phyloP scores from a whole-genome alignment of 2,797 vertebrate genomes.

The Coregonus sp. region DNA sequence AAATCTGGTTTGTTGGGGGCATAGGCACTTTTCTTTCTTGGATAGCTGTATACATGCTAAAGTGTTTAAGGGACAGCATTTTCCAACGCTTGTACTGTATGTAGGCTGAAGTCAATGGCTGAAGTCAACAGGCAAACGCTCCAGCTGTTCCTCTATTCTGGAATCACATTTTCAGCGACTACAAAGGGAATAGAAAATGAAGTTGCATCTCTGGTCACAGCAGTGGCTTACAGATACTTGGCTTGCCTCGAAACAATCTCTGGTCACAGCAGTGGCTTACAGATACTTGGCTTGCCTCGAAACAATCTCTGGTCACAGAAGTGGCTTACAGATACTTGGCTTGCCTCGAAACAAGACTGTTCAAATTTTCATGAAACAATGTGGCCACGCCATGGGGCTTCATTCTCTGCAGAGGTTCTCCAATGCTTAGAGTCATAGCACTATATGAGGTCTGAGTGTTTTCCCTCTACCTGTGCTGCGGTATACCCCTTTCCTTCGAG shows the following conservation, averaged over 20 bases:
- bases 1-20: too few species aligned
- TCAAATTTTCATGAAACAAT: too few species aligned
- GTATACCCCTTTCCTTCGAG: too few species aligned
- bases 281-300: too few species aligned
- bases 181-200: slow-evolving; percentile 1
- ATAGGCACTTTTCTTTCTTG: too few species aligned
- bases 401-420: slow-evolving; percentile 25
- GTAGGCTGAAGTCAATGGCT: not conserved
- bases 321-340: too few species aligned
- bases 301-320: too few species aligned
- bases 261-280: too few species aligned
- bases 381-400: not conserved
- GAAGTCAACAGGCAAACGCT: not conserved
- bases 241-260: too few species aligned
- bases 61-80: not conserved
- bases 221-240: too few species aligned
- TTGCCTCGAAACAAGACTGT: too few species aligned
- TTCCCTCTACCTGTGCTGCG: not conserved
- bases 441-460: not conserved
- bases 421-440: not conserved
- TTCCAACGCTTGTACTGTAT: too few species aligned
- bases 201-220: not conserved
- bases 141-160: slow-evolving; percentile 10
- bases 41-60: not conserved
- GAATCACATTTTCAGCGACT: not conserved